Evolutionary conservation across 2,113 vertebrate genomes (phyloP).

Genomic region (Ciconia maguari): DNA sequence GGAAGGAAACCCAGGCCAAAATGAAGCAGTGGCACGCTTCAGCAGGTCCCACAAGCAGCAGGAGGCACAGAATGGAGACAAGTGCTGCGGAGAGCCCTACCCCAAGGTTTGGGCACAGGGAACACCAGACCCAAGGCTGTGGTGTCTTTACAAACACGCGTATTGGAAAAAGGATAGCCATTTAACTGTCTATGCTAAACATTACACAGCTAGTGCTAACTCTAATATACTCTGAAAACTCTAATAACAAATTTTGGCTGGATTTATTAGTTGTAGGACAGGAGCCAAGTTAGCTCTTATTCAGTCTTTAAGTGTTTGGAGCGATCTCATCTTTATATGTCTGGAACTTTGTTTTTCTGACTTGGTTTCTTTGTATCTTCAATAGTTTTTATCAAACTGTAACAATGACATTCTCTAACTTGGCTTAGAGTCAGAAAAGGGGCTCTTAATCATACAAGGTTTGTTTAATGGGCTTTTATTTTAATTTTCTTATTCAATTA

Average conservation of each 20-base stretch:
- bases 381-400: constrained; percentile 9
- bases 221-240: neutral
- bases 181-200: neutral
- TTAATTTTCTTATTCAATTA: neutral
- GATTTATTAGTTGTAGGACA: constrained; percentile 29
- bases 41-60: neutral
- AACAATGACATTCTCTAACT: neutral
- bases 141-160: neutral
- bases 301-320: constrained; percentile 3
- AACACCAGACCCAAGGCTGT: neutral
- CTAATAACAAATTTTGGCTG: neutral
- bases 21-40: neutral
- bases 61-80: neutral
- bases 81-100: neutral
- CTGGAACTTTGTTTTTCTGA: constrained; percentile 42
- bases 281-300: constrained; percentile 33
- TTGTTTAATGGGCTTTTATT: neutral
- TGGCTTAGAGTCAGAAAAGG: neutral
- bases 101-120: neutral
- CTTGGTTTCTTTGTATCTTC: constrained; percentile 1
- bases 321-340: constrained; percentile 37
- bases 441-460: neutral
- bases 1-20: neutral
- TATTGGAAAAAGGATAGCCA: neutral
- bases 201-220: neutral